A percentile compares a stretch with the other conserved stretches of the same genome.
Conservation (phyloP, 92 coral and sea anemone species). For the Palythoa grandiflora region DNA sequence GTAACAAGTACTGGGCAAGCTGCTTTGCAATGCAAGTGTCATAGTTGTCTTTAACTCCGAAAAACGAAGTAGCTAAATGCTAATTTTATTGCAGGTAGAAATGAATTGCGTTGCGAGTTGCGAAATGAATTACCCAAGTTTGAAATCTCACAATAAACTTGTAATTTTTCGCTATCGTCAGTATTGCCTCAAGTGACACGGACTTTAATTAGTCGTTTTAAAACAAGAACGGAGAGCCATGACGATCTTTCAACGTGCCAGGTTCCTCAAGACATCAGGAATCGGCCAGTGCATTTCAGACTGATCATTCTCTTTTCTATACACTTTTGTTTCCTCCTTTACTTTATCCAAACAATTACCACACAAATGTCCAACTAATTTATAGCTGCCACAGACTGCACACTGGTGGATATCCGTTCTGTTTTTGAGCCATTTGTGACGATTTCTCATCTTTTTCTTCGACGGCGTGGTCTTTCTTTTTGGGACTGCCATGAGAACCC, state of each 20-base stretch:
- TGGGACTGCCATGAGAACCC: conserved; percentile 95
- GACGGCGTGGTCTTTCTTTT: conserved; percentile 93
- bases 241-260: conserved; percentile 37
- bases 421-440: conserved; percentile 92
- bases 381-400: conserved; percentile 87
- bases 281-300: conserved; percentile 86
- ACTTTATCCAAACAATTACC: conserved; percentile 85
- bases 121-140: too few relatives aligned
- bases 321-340: conserved; percentile 67
- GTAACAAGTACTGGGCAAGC: too few relatives aligned
- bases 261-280: conserved; percentile 83
- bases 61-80: too few relatives aligned
- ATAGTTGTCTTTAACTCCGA: too few relatives aligned
- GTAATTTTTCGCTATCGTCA: too few relatives aligned
- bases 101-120: too few relatives aligned
- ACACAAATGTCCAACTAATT: conserved; percentile 89
- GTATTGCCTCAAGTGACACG: too few relatives aligned
- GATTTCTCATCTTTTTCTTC: conserved; percentile 88
- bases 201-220: too few relatives aligned
- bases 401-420: conserved; percentile 96
- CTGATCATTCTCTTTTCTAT: conserved; percentile 62
- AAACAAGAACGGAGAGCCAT: too few relatives aligned
- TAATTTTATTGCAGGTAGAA: too few relatives aligned
- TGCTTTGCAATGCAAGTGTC: too few relatives aligned
- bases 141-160: too few relatives aligned